phyloP scores from a whole-genome alignment of 92 coral and sea anemone genomes.

The Diadumene lineata region DNA sequence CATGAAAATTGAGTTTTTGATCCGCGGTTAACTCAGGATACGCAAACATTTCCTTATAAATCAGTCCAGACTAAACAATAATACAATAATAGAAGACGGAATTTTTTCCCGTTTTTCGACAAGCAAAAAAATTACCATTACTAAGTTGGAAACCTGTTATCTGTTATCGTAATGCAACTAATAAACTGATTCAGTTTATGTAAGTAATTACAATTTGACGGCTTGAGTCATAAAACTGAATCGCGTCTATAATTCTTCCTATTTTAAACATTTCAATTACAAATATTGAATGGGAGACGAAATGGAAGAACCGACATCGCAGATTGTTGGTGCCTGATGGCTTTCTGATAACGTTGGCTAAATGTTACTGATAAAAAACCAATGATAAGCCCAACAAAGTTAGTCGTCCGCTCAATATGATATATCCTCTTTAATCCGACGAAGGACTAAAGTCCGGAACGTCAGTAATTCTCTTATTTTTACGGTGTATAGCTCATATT shows the following conservation, averaged over 20 bases:
- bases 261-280: slow-evolving; percentile 11
- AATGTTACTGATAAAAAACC: slow-evolving; percentile 32
- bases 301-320: slow-evolving; percentile 1
- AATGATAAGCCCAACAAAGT: not conserved
- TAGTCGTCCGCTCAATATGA: not conserved
- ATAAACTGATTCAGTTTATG: slow-evolving; percentile 32
- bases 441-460: too few relatives aligned
- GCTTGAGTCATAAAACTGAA: slow-evolving; percentile 3
- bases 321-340: slow-evolving; percentile 35
- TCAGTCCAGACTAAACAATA: not conserved
- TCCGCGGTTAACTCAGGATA: not conserved
- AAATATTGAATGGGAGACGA: not conserved
- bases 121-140: not conserved
- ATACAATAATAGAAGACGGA: too few relatives aligned
- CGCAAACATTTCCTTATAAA: not conserved
- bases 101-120: not conserved
- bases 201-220: slow-evolving; percentile 45
- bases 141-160: not conserved
- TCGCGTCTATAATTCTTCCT: slow-evolving; percentile 19
- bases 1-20: not conserved
- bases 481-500: too few relatives aligned
- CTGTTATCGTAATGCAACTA: slow-evolving; percentile 18
- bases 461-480: too few relatives aligned
- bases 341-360: slow-evolving; percentile 24
- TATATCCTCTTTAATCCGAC: too few relatives aligned